A percentile compares a stretch with the other conserved stretches of the same genome.
Conservation (phyloP, 2,888 invertebrate genomes). For the Ichneumoninae sp. region DNA sequence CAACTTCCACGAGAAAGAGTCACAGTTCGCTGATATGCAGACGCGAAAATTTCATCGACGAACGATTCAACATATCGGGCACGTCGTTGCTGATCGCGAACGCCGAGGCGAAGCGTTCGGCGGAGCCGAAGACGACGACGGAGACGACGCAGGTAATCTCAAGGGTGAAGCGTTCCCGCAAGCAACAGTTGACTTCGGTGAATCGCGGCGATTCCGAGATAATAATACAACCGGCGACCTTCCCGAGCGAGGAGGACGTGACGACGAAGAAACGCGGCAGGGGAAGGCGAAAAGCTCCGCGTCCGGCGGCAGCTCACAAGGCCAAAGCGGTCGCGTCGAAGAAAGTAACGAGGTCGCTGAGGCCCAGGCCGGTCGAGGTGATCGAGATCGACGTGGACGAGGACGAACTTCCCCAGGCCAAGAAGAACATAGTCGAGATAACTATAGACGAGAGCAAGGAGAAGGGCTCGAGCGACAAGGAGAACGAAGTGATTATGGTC, state of each 20-base stretch:
- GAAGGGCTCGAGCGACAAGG: slow-evolving; percentile 82
- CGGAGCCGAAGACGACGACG: background rate
- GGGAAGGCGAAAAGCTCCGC: slow-evolving; percentile 63
- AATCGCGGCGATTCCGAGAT: slow-evolving; percentile 82
- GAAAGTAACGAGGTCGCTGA: slow-evolving; percentile 13
- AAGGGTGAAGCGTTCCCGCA: slow-evolving; percentile 80
- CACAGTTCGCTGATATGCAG: slow-evolving; percentile 56
- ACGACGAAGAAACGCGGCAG: slow-evolving; percentile 72
- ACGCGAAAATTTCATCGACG: slow-evolving; percentile 12
- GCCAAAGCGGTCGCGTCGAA: slow-evolving; percentile 64
- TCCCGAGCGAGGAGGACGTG: slow-evolving; percentile 70
- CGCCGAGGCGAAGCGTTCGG: slow-evolving; percentile 18
- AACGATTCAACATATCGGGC: slow-evolving; percentile 12
- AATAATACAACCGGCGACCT: slow-evolving; percentile 81
- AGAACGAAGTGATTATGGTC: slow-evolving; percentile 82
- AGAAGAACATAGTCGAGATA: slow-evolving; percentile 76
- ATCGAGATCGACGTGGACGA: slow-evolving; percentile 82
- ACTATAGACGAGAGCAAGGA: slow-evolving; percentile 80
- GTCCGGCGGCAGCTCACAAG: slow-evolving; percentile 75
- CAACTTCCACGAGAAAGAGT: slow-evolving; percentile 32
- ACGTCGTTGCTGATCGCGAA: slow-evolving; percentile 39
- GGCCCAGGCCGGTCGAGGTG: slow-evolving; percentile 75
- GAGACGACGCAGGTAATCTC: slow-evolving; percentile 33
- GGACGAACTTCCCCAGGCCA: slow-evolving; percentile 49
- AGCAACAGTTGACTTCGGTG: slow-evolving; percentile 81